A percentile compares a stretch with the other conserved stretches of the same genome.
phyloP scores from a whole-genome alignment of 2,797 vertebrate species.

The Malurus splendens region DNA sequence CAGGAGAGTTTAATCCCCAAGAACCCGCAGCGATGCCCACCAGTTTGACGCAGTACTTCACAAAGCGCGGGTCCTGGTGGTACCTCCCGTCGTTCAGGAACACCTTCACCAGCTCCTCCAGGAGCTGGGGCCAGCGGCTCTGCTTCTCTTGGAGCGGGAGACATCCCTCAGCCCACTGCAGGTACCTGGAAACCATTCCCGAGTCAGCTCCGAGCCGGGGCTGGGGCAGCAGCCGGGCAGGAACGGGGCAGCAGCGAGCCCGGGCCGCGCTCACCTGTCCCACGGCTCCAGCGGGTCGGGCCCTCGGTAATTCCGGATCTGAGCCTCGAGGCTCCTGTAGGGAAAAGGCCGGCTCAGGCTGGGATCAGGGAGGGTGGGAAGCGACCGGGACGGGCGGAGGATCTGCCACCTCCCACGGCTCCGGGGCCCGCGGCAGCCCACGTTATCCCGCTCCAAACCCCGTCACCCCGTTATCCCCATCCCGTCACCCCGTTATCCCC shows the following conservation, averaged over 20 bases:
- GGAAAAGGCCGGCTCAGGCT: not conserved
- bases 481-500: too few species aligned
- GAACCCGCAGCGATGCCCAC: constrained; percentile 67
- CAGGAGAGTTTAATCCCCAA: rapidly evolving
- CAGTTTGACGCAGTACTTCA: constrained; percentile 82
- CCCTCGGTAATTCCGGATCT: constrained; percentile 69
- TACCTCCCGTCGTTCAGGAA: constrained; percentile 79
- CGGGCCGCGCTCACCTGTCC: constrained; percentile 67
- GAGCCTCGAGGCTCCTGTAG: constrained; percentile 72
- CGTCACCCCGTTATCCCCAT: not conserved
- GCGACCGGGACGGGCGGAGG: not conserved
- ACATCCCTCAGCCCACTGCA: constrained; percentile 73
- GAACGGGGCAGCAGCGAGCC: not conserved
- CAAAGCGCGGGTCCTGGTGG: constrained; percentile 78
- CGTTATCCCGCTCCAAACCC: not conserved
- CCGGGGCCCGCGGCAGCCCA: too few species aligned
- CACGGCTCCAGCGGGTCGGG: constrained; percentile 78
- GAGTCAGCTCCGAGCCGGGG: not conserved
- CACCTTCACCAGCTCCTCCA: constrained; percentile 78
- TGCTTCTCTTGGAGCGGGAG: constrained; percentile 54
- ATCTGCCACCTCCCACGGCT: not conserved
- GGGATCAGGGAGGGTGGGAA: not conserved
- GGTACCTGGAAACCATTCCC: constrained; percentile 70
- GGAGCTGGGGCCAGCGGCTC: constrained; percentile 63
- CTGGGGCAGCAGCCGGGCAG: too few species aligned